A percentile compares a stretch with the other conserved stretches of the same genome.
Evolutionary conservation across 2,797 vertebrate genomes (phyloP).

Genomic region (Pogonophryne albipinna): DNA sequence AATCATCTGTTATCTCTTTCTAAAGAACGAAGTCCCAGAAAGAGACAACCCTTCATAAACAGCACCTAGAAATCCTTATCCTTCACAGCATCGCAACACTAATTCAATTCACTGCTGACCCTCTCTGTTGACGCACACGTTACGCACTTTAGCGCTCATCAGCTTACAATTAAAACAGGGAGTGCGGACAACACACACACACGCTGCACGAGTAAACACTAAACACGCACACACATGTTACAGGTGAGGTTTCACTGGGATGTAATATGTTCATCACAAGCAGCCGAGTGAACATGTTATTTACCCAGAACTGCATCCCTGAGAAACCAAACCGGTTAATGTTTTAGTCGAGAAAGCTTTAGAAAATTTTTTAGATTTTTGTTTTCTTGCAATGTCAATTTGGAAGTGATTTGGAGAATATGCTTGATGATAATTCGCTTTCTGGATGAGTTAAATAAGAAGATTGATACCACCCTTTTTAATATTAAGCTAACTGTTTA

Average conservation of each 20-base stretch:
- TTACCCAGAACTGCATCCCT: background rate
- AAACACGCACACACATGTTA: too few species aligned
- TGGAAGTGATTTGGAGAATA: slow-evolving; percentile 12
- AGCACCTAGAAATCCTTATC: background rate
- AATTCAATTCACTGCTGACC: slow-evolving; percentile 43
- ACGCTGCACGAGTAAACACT: slow-evolving; percentile 22
- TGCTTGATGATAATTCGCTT: background rate
- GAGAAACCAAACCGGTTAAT: slow-evolving; percentile 27
- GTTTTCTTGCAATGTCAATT: slow-evolving; percentile 62
- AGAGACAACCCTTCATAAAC: background rate
- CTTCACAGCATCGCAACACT: slow-evolving; percentile 25
- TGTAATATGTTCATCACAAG: slow-evolving; percentile 2
- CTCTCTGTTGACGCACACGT: slow-evolving; percentile 16
- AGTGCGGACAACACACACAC: too few species aligned
- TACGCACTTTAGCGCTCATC: slow-evolving; percentile 42
- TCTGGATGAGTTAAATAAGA: background rate
- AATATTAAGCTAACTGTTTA: too few species aligned
- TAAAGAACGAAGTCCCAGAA: slow-evolving; percentile 52
- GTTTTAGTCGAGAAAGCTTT: slow-evolving; percentile 59
- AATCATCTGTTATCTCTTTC: slow-evolving; percentile 10
- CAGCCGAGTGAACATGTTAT: background rate
- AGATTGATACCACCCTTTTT: background rate
- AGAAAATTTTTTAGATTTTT: slow-evolving; percentile 34
- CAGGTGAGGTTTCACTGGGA: slow-evolving; percentile 19
- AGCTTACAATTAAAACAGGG: too few species aligned